phyloP scores from a whole-genome alignment of 2,797 vertebrate species.

The Mormyrops boulengeri region DNA sequence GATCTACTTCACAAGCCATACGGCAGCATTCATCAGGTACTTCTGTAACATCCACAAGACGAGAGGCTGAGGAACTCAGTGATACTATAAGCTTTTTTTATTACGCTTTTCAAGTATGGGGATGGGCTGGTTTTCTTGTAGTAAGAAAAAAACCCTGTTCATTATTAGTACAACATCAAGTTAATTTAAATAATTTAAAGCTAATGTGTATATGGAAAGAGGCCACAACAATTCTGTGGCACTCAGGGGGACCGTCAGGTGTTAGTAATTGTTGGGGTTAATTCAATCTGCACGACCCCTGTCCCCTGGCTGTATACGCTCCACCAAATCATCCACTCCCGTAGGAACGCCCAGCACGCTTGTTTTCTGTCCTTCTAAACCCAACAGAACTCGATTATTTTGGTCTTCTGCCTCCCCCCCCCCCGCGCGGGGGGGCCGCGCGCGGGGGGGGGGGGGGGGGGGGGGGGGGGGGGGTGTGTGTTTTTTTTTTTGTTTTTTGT shows the following conservation, averaged over 20 bases:
- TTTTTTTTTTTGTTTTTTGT: too few species aligned
- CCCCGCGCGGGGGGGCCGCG: too few species aligned
- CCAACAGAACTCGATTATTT: neutral
- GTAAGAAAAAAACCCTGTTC: neutral
- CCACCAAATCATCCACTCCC: neutral
- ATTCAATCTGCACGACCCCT: neutral
- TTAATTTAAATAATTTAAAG: constrained; percentile 5
- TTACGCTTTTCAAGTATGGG: constrained; percentile 17
- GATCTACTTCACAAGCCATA: neutral
- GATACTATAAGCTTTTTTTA: constrained; percentile 19
- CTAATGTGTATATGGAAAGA: neutral
- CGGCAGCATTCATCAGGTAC: constrained; percentile 18
- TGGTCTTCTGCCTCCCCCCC: neutral
- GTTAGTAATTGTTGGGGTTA: neutral
- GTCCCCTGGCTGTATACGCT: neutral
- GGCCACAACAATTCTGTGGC: neutral
- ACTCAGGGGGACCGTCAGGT: neutral
- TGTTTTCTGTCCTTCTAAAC: neutral
- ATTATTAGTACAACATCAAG: neutral
- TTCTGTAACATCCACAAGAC: constrained; percentile 14
- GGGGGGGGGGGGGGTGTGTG: too few species aligned
- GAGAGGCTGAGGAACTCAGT: constrained; percentile 30
- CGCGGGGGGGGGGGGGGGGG: too few species aligned
- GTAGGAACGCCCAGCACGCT: neutral
- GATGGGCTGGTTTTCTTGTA: neutral